Evolutionary conservation across 1,140 invertebrate species (phyloP).

Genomic region (Centruroides vittatus): DNA sequence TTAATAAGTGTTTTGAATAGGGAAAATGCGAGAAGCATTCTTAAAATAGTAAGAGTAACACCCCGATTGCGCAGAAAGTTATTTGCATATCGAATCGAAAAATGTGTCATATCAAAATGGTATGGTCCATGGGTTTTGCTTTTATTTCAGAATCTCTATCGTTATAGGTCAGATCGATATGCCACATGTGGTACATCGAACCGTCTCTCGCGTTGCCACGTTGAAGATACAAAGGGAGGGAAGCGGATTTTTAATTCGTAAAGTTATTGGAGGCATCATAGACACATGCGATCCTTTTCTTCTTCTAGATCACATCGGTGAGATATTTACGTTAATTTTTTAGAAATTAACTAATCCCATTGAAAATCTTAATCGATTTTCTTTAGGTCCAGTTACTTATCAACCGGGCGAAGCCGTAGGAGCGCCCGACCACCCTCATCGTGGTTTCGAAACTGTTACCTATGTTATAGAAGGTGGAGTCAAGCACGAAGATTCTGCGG

Average conservation of each 20-base stretch:
- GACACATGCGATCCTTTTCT: slow-evolving; percentile 19
- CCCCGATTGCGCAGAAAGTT: no score
- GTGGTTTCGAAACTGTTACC: slow-evolving; percentile 37
- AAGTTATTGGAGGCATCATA: slow-evolving; percentile 16
- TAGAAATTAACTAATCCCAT: no score
- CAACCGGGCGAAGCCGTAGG: slow-evolving; percentile 5
- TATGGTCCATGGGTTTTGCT: no score
- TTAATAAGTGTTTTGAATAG: no score
- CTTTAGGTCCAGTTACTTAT: slow-evolving; percentile 7
- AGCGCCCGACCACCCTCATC: slow-evolving; percentile 28
- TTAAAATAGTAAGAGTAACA: no score
- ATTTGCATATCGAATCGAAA: no score
- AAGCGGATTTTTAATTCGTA: slow-evolving; percentile 18
- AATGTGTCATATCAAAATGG: no score
- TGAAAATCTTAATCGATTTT: neutral
- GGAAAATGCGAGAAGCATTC: no score
- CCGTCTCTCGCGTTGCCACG: slow-evolving; percentile 4
- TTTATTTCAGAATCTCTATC: no score
- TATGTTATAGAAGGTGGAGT: slow-evolving; percentile 28
- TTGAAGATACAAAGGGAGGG: slow-evolving; percentile 12
- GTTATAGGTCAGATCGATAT: neutral
- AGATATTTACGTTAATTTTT: neutral
- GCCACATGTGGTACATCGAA: slow-evolving; percentile 5
- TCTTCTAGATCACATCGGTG: slow-evolving; percentile 21
- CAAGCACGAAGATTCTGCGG: slow-evolving; percentile 31